Evolutionary conservation across 1,140 invertebrate species (phyloP).

Genomic region (Lucilia sericata): DNA sequence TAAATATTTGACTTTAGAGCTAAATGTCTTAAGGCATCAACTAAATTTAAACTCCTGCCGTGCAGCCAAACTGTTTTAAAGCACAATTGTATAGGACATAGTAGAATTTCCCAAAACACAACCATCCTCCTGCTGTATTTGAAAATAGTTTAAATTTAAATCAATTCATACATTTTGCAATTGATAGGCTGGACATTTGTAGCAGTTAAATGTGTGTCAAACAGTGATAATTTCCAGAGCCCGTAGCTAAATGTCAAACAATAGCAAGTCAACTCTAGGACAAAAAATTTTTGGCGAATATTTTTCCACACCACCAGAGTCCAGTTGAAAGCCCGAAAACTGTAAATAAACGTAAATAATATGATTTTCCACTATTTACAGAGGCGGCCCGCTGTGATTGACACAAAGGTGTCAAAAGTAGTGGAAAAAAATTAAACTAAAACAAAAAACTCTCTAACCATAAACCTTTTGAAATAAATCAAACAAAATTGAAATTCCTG

Average conservation of each 20-base stretch:
- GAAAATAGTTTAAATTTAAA: conserved; percentile 4
- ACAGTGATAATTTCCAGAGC: conserved; percentile 17
- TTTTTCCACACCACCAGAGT: not conserved
- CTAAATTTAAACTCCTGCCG: conserved; percentile 3
- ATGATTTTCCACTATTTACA: conserved; percentile 24
- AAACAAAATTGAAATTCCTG: not conserved
- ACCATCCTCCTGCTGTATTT: not conserved
- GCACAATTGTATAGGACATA: not conserved
- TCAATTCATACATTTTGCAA: not conserved
- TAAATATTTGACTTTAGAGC: conserved; percentile 4
- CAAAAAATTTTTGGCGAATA: conserved; percentile 1
- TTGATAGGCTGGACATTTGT: conserved; percentile 17
- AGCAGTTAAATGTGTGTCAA: not conserved
- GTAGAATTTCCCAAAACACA: conserved; percentile 1
- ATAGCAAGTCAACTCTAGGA: not conserved
- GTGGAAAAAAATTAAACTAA: not conserved
- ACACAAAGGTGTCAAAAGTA: conserved; percentile 34
- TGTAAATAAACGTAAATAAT: conserved; percentile 38
- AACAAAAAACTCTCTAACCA: not conserved
- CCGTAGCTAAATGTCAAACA: conserved; percentile 26
- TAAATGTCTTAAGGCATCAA: conserved; percentile 7
- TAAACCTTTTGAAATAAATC: not conserved
- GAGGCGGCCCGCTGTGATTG: conserved; percentile 19
- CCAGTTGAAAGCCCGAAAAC: not conserved
- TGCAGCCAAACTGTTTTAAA: not conserved